Percentiles rank a stretch among this genome's conserved stretches.
phyloP scores from a whole-genome alignment of 1,140 invertebrate species.

The Geopemphigus sp. region DNA sequence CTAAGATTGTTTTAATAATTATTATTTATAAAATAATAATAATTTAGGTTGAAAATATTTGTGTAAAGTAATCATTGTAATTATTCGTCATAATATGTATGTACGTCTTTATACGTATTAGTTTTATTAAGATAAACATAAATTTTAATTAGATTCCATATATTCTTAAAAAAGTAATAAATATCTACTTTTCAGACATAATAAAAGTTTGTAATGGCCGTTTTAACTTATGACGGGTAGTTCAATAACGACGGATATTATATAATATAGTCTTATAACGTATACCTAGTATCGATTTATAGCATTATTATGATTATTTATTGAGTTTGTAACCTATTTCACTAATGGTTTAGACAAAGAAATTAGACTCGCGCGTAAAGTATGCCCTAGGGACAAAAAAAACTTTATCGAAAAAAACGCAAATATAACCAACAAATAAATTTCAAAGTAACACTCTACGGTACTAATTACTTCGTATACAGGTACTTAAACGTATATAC shows the following conservation, averaged over 20 bases:
- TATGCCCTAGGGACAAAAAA: slow-evolving; percentile 6
- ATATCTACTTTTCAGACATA: slow-evolving; percentile 1
- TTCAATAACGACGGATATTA: not conserved
- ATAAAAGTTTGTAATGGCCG: not conserved
- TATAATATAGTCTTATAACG: too few relatives aligned
- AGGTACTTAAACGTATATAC: too few relatives aligned
- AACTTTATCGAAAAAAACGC: not conserved
- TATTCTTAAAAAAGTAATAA: slow-evolving; percentile 6
- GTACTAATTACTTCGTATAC: too few relatives aligned
- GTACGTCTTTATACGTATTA: not conserved
- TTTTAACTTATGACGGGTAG: slow-evolving; percentile 12
- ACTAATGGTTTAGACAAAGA: slow-evolving; percentile 23
- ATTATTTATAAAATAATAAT: not conserved
- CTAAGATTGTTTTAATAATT: not conserved
- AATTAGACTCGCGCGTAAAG: slow-evolving; percentile 22
- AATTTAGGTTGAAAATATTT: not conserved
- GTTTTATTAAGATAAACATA: not conserved
- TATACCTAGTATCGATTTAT: slow-evolving; percentile 16
- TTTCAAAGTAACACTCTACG: not conserved
- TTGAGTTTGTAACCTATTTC: not conserved
- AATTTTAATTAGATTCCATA: slow-evolving; percentile 6
- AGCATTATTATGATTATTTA: slow-evolving; percentile 40
- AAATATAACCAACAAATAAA: not conserved
- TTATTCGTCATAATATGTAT: not conserved
- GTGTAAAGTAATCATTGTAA: not conserved